A percentile compares a stretch with the other conserved stretches of the same genome.
Conservation (phyloP, 1,140 invertebrate species). For the Plectrocnemia conspersa region DNA sequence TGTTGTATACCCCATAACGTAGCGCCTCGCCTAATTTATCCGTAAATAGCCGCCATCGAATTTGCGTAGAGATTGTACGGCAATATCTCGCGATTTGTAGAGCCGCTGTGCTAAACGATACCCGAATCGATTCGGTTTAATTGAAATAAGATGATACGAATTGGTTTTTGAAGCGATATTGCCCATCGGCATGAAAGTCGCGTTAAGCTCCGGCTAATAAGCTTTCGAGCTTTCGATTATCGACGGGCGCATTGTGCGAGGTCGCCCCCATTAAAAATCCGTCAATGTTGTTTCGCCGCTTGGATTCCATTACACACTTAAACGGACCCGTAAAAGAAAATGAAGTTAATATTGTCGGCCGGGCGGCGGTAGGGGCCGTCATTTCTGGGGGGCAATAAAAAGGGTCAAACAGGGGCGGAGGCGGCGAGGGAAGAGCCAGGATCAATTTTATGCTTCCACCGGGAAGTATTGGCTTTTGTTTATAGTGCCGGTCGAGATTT, state of each 20-base stretch:
- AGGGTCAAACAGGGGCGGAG: constrained; percentile 13
- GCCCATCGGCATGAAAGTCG: constrained; percentile 5
- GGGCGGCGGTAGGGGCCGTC: too few relatives aligned
- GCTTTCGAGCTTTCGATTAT: constrained; percentile 3
- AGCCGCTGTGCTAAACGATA: too few relatives aligned
- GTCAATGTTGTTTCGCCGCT: constrained; percentile 27
- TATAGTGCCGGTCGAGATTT: constrained; percentile 25
- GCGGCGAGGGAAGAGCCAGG: constrained; percentile 9
- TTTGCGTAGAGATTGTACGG: too few relatives aligned
- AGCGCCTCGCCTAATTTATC: too few relatives aligned
- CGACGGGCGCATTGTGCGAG: not conserved
- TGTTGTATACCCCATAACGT: too few relatives aligned
- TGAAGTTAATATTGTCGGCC: constrained; percentile 30
- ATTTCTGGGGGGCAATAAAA: constrained; percentile 29
- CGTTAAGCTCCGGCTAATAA: not conserved
- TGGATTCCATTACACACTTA: constrained; percentile 31
- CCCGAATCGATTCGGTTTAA: too few relatives aligned
- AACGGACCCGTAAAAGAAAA: constrained; percentile 30
- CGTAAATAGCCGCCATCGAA: too few relatives aligned
- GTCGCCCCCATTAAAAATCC: constrained; percentile 7
- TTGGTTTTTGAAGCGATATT: constrained; percentile 1
- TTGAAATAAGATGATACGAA: constrained; percentile 1
- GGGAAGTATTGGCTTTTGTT: constrained; percentile 31
- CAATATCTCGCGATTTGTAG: too few relatives aligned
- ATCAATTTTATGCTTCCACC: constrained; percentile 31